These are phyloP conservation scores for Adelognathus sp. DNA, from an alignment of 2,888 invertebrate genomes.

Conservation along the genomic window DNA sequence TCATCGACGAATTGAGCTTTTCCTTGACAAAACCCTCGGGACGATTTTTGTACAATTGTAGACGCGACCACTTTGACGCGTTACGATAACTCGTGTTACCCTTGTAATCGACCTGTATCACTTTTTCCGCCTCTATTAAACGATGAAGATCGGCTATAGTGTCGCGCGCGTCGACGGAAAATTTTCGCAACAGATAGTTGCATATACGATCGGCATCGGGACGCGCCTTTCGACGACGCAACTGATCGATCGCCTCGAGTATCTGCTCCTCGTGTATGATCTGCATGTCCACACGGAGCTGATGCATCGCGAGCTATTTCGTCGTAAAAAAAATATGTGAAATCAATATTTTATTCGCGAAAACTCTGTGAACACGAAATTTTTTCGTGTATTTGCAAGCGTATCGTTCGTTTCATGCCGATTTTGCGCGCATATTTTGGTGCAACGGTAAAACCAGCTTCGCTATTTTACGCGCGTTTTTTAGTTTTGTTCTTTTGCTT, in stretches of 20 bases:
- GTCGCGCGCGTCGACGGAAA: conserved; percentile 87
- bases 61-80: conserved; percentile 87
- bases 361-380: no score
- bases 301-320: conserved; percentile 67
- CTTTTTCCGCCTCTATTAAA: conserved; percentile 88
- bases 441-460: no score
- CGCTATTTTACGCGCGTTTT: neutral
- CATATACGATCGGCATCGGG: conserved; percentile 92
- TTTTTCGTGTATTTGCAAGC: no score
- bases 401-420: no score
- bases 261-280: conserved; percentile 89
- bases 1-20: conserved; percentile 80
- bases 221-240: conserved; percentile 91
- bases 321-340: no score
- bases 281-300: conserved; percentile 81
- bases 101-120: conserved; percentile 93
- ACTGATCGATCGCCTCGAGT: conserved; percentile 92
- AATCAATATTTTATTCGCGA: no score
- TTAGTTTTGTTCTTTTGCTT: neutral
- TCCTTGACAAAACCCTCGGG: conserved; percentile 83
- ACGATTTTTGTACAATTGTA: conserved; percentile 78
- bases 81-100: conserved; percentile 93
- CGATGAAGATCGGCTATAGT: conserved; percentile 88
- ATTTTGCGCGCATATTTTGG: no score
- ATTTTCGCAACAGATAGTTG: conserved; percentile 89